Evolutionary conservation across 2,797 vertebrate species (phyloP).

Genomic region (Ambastaia sidthimunki): DNA sequence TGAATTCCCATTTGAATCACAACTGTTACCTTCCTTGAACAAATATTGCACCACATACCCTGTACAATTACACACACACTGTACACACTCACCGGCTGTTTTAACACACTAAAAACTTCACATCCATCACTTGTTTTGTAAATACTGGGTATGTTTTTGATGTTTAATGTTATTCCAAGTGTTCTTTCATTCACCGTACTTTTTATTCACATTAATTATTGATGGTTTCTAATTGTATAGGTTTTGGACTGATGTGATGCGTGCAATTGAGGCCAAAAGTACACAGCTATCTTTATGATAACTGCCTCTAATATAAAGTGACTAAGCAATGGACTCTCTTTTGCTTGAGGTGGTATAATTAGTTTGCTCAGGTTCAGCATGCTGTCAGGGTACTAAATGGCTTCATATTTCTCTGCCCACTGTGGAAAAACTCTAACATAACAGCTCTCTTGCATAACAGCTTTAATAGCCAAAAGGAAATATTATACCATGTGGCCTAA

Average conservation of each 20-base stretch:
- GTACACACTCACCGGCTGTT: neutral
- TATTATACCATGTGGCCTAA: conserved; percentile 3
- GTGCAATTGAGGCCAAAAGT: neutral
- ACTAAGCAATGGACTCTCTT: neutral
- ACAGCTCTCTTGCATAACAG: conserved; percentile 13
- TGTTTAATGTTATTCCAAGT: neutral
- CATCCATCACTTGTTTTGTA: neutral
- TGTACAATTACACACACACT: neutral
- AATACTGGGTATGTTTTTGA: neutral
- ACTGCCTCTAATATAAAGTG: neutral
- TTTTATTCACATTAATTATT: neutral
- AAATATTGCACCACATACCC: conserved; percentile 30
- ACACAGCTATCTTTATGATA: neutral
- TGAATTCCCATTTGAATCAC: neutral
- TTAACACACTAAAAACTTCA: neutral
- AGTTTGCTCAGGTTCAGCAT: conserved; percentile 1
- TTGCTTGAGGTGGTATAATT: neutral
- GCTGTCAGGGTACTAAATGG: conserved; percentile 15
- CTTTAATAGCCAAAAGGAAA: conserved; percentile 9
- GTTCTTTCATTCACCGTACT: neutral
- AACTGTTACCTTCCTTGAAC: conserved; percentile 11
- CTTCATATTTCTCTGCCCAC: conserved; percentile 9
- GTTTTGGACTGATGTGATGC: neutral
- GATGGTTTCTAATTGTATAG: neutral
- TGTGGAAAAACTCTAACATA: conserved; percentile 7